Evolutionary conservation across 1,140 invertebrate species (phyloP), one percentile per base, ranked within the genome.

Genomic region (Drosophila murphyi): DNA sequence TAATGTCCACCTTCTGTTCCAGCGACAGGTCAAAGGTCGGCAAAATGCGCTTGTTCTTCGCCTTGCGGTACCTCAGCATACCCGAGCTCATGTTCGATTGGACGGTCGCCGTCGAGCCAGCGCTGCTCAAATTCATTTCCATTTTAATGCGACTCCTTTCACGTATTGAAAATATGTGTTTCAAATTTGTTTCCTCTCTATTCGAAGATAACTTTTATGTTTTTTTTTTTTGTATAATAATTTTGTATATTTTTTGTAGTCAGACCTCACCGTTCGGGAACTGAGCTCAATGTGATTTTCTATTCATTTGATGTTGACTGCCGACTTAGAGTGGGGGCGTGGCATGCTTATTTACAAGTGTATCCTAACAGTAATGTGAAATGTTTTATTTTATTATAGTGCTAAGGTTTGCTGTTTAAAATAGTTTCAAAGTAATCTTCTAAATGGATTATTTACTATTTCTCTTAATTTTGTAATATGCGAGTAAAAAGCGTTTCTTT

Each of bases 1-100:
- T 96, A 56, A 99, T 98, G 90, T 99, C 98, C 60, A 95, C 93
- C 93, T 97, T 96, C 87, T 98, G 97, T 90, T 98, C 96, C 68
- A 97, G 96, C 41, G 95, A 95, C 20, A 99, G 92, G 90, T 98
- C 97, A 92, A 97, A 96, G 92, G 95, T 96, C 5, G 95, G 94
- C 20, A 94, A 82, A 5, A 78, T 93, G 82, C 95, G 95, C 77
- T 95, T 95, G 8, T 94, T 72, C 7, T 74, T 76, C 1, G 2
- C 3, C 5, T 70, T 76, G 2, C 43, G 47, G 0, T 52, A 43
- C 6, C 37, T 50, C 37, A 3, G 4, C 10, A 61, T 6, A n/a
- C 39, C 10, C n/a, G 82, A 87, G 3, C n/a, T 8, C 6, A 10
- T 43, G 10, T 43, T 51, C 29, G 72, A 74, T 3, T 51, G 6